phyloP scores from a whole-genome alignment of 2,888 invertebrate species.

The Ichneumon xanthorius region DNA sequence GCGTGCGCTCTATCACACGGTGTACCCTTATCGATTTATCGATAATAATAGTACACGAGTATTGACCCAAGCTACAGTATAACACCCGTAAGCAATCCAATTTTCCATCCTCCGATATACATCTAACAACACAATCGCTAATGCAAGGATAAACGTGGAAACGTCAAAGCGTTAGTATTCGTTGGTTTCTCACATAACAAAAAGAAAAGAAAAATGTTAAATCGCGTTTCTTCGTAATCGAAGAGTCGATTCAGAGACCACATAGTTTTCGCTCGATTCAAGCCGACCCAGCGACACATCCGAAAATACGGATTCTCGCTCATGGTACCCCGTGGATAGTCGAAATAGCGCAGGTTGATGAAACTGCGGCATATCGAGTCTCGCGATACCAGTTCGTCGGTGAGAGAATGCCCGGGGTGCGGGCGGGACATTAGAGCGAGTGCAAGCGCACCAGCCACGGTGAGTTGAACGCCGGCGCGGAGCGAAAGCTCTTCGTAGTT shows the following conservation, averaged over 20 bases:
- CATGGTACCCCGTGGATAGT: conserved; percentile 11
- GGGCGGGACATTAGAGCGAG: conserved; percentile 11
- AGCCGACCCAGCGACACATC: background rate
- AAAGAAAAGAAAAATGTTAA: background rate
- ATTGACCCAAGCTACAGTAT: conserved; percentile 9
- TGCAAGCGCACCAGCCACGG: conserved; percentile 18
- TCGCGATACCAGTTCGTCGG: conserved; percentile 8
- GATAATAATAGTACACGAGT: background rate
- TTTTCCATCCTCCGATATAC: background rate
- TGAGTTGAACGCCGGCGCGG: conserved; percentile 50
- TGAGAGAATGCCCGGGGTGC: conserved; percentile 20
- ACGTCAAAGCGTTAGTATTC: background rate
- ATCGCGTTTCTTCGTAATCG: background rate
- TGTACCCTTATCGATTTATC: conserved; percentile 39
- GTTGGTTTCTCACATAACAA: background rate
- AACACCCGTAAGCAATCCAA: conserved; percentile 4
- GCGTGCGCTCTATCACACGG: background rate
- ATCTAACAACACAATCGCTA: background rate
- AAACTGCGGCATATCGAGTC: conserved; percentile 49
- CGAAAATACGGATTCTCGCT: conserved; percentile 3
- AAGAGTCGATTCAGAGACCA: background rate
- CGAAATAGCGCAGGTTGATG: conserved; percentile 30
- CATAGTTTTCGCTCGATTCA: background rate
- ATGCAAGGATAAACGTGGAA: background rate
- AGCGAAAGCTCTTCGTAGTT: conserved; percentile 55